Conservation (phyloP, 2,797 vertebrate species). For the Phalloptychus januarius region DNA sequence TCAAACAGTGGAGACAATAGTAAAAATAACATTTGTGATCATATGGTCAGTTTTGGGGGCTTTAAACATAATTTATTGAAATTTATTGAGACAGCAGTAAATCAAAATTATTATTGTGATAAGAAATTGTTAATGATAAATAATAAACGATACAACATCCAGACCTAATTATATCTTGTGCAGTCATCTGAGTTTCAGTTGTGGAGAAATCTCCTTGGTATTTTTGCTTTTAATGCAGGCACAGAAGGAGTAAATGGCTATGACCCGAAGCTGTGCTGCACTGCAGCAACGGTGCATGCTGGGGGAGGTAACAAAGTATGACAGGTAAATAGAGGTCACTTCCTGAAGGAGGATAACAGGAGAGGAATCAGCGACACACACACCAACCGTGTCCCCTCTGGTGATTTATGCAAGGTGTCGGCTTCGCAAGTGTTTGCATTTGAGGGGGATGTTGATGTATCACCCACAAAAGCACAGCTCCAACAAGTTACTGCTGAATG, state of each 20-base stretch:
- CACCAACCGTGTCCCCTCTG: slow-evolving; percentile 29
- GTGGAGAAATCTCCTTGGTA: slow-evolving; percentile 18
- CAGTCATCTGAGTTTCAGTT: not conserved
- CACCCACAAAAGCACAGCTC: slow-evolving; percentile 48
- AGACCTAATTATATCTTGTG: not conserved
- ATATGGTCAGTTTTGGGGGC: too few relatives aligned
- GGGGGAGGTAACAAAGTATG: slow-evolving; percentile 59
- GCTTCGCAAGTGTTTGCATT: slow-evolving; percentile 73
- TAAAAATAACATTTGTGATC: too few relatives aligned
- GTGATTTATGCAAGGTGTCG: slow-evolving; percentile 76
- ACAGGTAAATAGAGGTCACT: slow-evolving; percentile 78
- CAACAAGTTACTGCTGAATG: slow-evolving; percentile 70
- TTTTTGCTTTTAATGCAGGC: slow-evolving; percentile 7
- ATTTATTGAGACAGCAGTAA: too few relatives aligned
- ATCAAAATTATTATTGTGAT: too few relatives aligned
- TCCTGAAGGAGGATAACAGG: slow-evolving; percentile 61
- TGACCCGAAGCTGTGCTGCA: slow-evolving; percentile 54
- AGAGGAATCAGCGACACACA: slow-evolving; percentile 31
- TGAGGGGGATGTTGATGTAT: slow-evolving; percentile 73
- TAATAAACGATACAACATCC: too few relatives aligned
- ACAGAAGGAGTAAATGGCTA: slow-evolving; percentile 41
- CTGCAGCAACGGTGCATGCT: slow-evolving; percentile 50
- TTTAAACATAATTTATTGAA: too few relatives aligned
- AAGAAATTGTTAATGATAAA: too few relatives aligned
- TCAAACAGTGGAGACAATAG: too few relatives aligned